Evolutionary conservation across 2,113 vertebrate species (phyloP), one percentile per base, ranked within the genome.

Genomic region (Dipodomys merriami): DNA sequence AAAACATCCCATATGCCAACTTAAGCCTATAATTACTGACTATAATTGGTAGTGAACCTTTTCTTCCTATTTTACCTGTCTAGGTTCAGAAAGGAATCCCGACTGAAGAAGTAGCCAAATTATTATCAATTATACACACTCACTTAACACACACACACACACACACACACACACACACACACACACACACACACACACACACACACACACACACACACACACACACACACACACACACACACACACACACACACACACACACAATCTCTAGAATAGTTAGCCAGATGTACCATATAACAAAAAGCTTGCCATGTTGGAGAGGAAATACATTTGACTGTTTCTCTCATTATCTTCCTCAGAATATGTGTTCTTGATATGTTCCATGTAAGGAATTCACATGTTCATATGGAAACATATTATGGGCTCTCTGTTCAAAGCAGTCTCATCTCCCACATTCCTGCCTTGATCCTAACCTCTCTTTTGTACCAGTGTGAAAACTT

Each of bases 1-100:
- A 86, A 80, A 90, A n/a, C 3, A 73, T 46, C 20, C 74, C 10
- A 35, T 20, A 72, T 68, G 19, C 49, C 35, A 77, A 27, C 49
- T 88, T 84, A 88, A 84, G 33, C 22, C 64, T 65, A 44, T 35
- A 68, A 10, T 88, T 88, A 22, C 67, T 95, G 73, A 93, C 25
- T 15, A 4, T 80, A 71, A 64, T 84, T 84, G 35, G 84, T 83
- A 84, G 46, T 88, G 74, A 73, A 27, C 18, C 16, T 74, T 35
- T 2, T 73, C 25, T 19, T 71, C 18, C 80, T 87, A 19, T 15
- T 12, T 91, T 68, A 64, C n/a, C 78, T 82, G 2, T 74, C 25
- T 67, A 18, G 2, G 27, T 88, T 88, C 83, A 88, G 60, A 53
- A 88, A 84, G 44, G 73, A 84, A 29, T 89, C 30, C 62, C 85